Evolutionary conservation across 2,113 vertebrate genomes (phyloP), one percentile per base, ranked within the genome.

Genomic region (Taurulus bubalis): DNA sequence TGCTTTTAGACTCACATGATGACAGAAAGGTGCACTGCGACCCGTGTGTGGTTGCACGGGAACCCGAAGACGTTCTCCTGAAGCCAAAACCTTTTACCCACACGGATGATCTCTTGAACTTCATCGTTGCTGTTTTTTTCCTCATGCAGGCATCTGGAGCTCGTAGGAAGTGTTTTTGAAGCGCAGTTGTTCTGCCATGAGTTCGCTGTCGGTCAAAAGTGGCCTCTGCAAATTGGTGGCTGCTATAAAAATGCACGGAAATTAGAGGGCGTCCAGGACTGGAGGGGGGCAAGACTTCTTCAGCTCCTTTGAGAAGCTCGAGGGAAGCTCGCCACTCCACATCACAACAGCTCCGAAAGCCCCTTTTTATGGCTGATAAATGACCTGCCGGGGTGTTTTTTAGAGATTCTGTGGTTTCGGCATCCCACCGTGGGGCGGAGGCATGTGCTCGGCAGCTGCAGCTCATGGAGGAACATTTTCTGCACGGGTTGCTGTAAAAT

Each of bases 161-260:
- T 83, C 4, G 22, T 38, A 65, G 34, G 47, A 56, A 56, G 47
- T 47, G 72, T 74, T 86, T 14, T 75, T 75, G 68, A 82, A 79
- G 64, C 18, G 1, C 75, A 77, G 79, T 81, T 60, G 71, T 70
- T 65, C 62, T 3, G 63, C 69, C 59, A 20, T 74, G 26, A 58
- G 75, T 84, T 83, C 8, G 9, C 42, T 34, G 69, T 67, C 18
- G 81, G 87, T 87, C 77, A 70, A 26, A 55, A 79, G 85, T 28
- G 82, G 78, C 80, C 83, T 82, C 80, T 67, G 82, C 58, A 80
- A 91, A 93, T 93, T 86, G 77, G 76, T 82, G 84, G 91, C 81
- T 91, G 24, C 86, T 86, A 78, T 83, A 83, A 91, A 91, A 86
- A 56, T 49, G 67, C 64, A 18, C 60, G 76, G 45, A 88, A 91